These are phyloP conservation scores for Bombus cullumanus DNA, from an alignment of 1,140 invertebrate genomes.

Conservation along the genomic window DNA sequence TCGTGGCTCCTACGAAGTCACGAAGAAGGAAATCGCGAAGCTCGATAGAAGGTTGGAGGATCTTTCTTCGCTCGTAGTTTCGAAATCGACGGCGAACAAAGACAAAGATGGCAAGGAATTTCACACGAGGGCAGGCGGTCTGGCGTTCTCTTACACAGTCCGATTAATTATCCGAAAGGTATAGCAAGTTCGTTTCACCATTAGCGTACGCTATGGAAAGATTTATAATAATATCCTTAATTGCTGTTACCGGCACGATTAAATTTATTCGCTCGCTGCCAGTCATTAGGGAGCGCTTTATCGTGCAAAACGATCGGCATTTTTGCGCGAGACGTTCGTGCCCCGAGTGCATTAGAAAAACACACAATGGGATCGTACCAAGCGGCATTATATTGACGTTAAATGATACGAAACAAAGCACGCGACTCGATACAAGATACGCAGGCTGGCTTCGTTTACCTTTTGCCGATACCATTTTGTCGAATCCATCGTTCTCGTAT, in stretches of 20 bases:
- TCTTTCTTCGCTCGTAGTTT: background rate
- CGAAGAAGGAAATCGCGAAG: too few relatives aligned
- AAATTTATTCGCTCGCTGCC: slow-evolving; percentile 59
- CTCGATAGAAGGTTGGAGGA: too few relatives aligned
- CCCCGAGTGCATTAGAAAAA: slow-evolving; percentile 57
- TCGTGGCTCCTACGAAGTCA: too few relatives aligned
- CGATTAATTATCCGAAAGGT: slow-evolving; percentile 41
- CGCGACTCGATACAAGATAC: slow-evolving; percentile 34
- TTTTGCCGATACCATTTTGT: background rate
- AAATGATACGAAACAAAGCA: slow-evolving; percentile 54
- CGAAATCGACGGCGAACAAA: background rate
- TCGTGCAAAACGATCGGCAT: slow-evolving; percentile 57
- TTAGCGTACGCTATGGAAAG: background rate
- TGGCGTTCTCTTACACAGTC: background rate
- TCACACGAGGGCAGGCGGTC: background rate
- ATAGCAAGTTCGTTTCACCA: slow-evolving; percentile 11
- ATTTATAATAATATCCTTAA: slow-evolving; percentile 62
- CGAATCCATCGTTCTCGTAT: background rate
- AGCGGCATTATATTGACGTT: slow-evolving; percentile 51
- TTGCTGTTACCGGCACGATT: slow-evolving; percentile 52
- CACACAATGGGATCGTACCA: slow-evolving; percentile 56
- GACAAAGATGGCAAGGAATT: background rate
- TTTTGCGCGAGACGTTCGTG: slow-evolving; percentile 61
- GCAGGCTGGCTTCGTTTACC: background rate
- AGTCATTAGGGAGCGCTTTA: slow-evolving; percentile 46